Evolutionary conservation across 2,888 invertebrate species (phyloP).

Genomic region (Luffia ferchaultella): DNA sequence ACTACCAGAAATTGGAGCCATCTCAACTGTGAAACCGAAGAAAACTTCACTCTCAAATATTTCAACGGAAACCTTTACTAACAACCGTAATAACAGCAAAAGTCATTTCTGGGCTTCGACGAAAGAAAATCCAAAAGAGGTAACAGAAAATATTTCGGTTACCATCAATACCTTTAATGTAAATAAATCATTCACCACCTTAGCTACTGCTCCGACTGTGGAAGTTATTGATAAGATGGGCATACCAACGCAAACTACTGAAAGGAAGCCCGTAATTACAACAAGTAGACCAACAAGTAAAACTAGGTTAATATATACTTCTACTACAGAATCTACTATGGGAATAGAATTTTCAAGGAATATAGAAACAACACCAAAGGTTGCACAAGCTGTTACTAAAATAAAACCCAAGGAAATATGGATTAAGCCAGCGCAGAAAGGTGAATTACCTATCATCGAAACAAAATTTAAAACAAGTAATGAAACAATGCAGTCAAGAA

Average conservation of each 20-base stretch:
- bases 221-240: slow-evolving; percentile 11
- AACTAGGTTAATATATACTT: slow-evolving; percentile 14
- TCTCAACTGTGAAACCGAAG: slow-evolving; percentile 12
- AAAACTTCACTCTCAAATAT: slow-evolving; percentile 8
- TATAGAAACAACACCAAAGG: slow-evolving; percentile 21
- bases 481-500: slow-evolving; percentile 25
- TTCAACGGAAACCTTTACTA: too few species aligned
- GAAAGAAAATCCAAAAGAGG: too few species aligned
- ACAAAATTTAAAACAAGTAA: slow-evolving; percentile 33
- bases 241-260: slow-evolving; percentile 11
- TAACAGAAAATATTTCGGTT: background rate
- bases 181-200: slow-evolving; percentile 11
- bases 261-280: slow-evolving; percentile 11
- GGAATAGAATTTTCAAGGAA: slow-evolving; percentile 13
- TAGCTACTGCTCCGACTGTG: slow-evolving; percentile 9
- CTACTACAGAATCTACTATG: slow-evolving; percentile 16
- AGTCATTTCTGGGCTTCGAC: too few species aligned
- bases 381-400: slow-evolving; percentile 37
- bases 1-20: slow-evolving; percentile 7
- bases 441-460: slow-evolving; percentile 40
- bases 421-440: slow-evolving; percentile 58
- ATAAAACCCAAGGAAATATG: slow-evolving; percentile 58
- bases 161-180: background rate
- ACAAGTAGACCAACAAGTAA: slow-evolving; percentile 7
- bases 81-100: too few species aligned